Evolutionary conservation across 1,140 invertebrate species (phyloP).

Genomic region (Listronotus oregonensis): DNA sequence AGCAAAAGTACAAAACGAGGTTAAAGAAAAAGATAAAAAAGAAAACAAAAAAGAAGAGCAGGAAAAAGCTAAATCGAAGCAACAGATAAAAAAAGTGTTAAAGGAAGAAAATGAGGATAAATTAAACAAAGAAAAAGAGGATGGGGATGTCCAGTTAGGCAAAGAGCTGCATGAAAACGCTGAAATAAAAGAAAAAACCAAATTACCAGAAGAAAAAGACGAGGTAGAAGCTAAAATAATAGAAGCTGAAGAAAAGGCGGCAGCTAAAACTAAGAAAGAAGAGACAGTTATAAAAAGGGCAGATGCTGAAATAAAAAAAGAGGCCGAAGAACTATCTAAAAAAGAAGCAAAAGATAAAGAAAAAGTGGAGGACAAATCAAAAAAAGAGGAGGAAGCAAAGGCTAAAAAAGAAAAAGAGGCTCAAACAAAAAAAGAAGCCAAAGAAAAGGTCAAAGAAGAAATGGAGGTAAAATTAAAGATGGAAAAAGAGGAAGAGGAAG

Average conservation of each 20-base stretch:
- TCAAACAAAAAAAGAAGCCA: constrained; percentile 34
- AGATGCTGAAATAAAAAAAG: constrained; percentile 28
- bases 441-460: constrained; percentile 36
- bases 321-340: constrained; percentile 35
- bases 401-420: constrained; percentile 7
- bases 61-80: neutral
- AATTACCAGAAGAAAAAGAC: constrained; percentile 37
- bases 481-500: constrained; percentile 34
- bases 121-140: constrained; percentile 36
- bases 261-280: constrained; percentile 2
- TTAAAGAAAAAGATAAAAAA: constrained; percentile 25
- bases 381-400: constrained; percentile 17
- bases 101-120: constrained; percentile 29
- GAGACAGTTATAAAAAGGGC: neutral
- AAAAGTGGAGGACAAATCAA: constrained; percentile 33
- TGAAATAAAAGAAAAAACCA: constrained; percentile 40
- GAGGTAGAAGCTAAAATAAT: constrained; percentile 35
- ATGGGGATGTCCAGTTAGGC: constrained; percentile 34
- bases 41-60: constrained; percentile 27
- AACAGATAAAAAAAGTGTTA: constrained; percentile 33
- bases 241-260: constrained; percentile 11
- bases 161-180: constrained; percentile 38
- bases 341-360: constrained; percentile 35
- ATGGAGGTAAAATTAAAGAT: constrained; percentile 30
- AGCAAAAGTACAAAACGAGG: neutral